Percentiles rank a stretch among this genome's conserved stretches.
phyloP scores from a whole-genome alignment of 1,140 invertebrate genomes.

The Drosophila nigrodunni region DNA sequence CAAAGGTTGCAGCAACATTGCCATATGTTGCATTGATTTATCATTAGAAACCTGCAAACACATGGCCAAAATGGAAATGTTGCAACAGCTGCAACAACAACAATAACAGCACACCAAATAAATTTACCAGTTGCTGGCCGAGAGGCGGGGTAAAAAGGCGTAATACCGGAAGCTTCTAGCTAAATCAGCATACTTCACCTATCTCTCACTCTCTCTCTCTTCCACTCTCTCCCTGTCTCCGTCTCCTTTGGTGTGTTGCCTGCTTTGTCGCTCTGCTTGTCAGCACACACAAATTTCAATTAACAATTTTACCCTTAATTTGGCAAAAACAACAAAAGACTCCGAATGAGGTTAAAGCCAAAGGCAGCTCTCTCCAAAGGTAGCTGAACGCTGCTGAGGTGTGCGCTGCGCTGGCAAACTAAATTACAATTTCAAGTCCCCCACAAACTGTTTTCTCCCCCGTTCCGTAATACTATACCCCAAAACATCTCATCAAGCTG shows the following conservation, averaged over 20 bases:
- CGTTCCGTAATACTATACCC: too few species aligned
- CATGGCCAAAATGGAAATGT: conserved; percentile 66
- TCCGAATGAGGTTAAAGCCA: conserved; percentile 33
- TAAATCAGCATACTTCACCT: not conserved
- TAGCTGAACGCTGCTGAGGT: not conserved
- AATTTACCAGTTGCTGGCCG: conserved; percentile 31
- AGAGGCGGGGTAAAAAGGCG: conserved; percentile 2
- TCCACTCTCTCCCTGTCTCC: not conserved
- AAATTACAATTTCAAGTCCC: conserved; percentile 76
- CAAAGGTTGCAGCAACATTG: conserved; percentile 69
- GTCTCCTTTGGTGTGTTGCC: not conserved
- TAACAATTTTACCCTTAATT: conserved; percentile 83
- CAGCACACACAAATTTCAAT: conserved; percentile 77
- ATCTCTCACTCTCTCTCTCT: conserved; percentile 2
- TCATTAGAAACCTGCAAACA: conserved; percentile 57
- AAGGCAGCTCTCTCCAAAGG: not conserved
- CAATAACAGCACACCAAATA: conserved; percentile 47
- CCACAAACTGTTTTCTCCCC: not conserved
- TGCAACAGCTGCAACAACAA: conserved; percentile 42
- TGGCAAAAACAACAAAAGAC: conserved; percentile 61
- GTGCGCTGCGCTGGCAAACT: conserved; percentile 55
- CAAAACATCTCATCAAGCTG: not conserved
- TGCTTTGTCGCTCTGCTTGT: conserved; percentile 3
- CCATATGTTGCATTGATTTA: conserved; percentile 83
- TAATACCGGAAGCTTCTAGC: not conserved